phyloP scores from a whole-genome alignment of 2,888 invertebrate genomes.

The Pharmacophagus antenor region DNA sequence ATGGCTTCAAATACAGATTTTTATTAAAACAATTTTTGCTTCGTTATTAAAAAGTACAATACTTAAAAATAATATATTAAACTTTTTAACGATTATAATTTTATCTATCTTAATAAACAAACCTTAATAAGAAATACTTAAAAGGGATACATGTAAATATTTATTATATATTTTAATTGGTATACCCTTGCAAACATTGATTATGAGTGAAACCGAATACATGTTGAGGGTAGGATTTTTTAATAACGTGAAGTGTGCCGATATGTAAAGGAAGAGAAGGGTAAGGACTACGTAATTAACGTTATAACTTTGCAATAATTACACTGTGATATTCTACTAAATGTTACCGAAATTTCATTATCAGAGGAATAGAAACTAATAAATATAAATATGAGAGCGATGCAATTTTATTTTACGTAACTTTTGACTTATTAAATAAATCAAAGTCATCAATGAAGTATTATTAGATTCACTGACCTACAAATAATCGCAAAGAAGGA shows the following conservation, averaged over 20 bases:
- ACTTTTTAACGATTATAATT: too few relatives aligned
- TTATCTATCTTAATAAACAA: too few relatives aligned
- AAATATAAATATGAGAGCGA: slow-evolving; percentile 24
- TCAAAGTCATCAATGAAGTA: neutral
- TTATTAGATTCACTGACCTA: slow-evolving; percentile 32
- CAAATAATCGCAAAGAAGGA: slow-evolving; percentile 31
- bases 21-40: neutral
- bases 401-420: slow-evolving; percentile 14
- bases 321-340: slow-evolving; percentile 16
- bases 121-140: too few relatives aligned
- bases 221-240: slow-evolving; percentile 24
- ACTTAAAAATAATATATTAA: neutral
- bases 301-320: slow-evolving; percentile 28
- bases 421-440: slow-evolving; percentile 24
- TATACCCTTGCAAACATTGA: slow-evolving; percentile 21
- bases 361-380: slow-evolving; percentile 14
- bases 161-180: neutral
- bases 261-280: neutral
- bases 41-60: neutral
- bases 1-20: too few relatives aligned
- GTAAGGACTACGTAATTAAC: slow-evolving; percentile 7
- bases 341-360: slow-evolving; percentile 19
- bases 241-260: slow-evolving; percentile 10
- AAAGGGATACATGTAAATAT: too few relatives aligned
- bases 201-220: slow-evolving; percentile 22